Evolutionary conservation across 2,888 invertebrate species (phyloP), one percentile per base, ranked within the genome.

Genomic region (Chironomus tentans): DNA sequence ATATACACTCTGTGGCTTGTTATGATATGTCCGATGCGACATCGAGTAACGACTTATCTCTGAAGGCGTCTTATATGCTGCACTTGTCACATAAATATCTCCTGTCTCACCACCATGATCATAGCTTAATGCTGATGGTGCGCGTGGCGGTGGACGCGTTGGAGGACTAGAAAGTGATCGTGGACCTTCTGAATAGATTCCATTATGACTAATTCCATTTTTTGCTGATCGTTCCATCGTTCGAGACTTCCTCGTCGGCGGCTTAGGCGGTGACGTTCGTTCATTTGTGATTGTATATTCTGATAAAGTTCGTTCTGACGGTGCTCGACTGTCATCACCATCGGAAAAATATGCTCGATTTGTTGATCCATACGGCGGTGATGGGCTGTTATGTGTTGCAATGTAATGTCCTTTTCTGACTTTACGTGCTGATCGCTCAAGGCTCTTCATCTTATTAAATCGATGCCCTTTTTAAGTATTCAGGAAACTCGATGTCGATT

Each of bases 11-110:
- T 86, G 83, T 21, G 87, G 83, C 47, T 82, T 83, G 3, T 62
- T 62, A 2, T 83, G 83, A 68, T 82, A 80, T n/a, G 50, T 18
- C 2, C 83, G 83, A 69, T 82, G 81, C 7, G 62, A 18, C 46
- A 69, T 47, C n/a, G 74, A 68, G n/a, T 84, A 84, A 28, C 84
- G 84, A 77, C 84, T 84, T 76, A 92, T 89, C 84, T 93, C 93
- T 4, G 93, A 93, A 76, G 93, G 92, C 62, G 92, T 90, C 82
- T 91, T 87, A 82, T 91, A 92, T n/a, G 92, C 92, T 13, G 90
- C 92, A 82, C 92, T 93, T 76, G 93, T 93, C 81, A 93, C 92
- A 84, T 93, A 94, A 77, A 93, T 92, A 80, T 94, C 93, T 48
- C 90, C 91, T 78, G 90, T 91, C 81, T 92, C 91, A 72, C 87